Evolutionary conservation across 1,140 invertebrate genomes (phyloP).

Genomic region (Bombus polaris): DNA sequence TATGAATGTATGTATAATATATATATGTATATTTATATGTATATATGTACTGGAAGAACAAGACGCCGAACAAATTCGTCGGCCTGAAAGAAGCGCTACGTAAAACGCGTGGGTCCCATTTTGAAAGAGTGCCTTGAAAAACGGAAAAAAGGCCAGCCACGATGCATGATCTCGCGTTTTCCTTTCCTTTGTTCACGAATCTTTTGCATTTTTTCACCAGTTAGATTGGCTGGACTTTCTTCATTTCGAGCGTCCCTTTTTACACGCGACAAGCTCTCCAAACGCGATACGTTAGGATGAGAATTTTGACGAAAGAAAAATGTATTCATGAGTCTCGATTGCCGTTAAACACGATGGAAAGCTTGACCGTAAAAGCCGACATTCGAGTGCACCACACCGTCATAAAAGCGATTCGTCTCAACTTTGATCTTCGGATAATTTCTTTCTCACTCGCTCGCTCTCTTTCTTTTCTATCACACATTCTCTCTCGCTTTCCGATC

Average conservation of each 20-base stretch:
- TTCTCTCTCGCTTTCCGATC: slow-evolving; percentile 11
- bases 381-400: slow-evolving; percentile 42
- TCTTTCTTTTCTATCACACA: not conserved
- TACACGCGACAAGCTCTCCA: not conserved
- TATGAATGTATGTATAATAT: slow-evolving; percentile 58
- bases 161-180: not conserved
- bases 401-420: slow-evolving; percentile 37
- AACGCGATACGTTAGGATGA: not conserved
- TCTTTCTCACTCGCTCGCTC: not conserved
- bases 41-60: slow-evolving; percentile 72
- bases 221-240: slow-evolving; percentile 9
- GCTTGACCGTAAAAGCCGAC: slow-evolving; percentile 34
- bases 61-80: slow-evolving; percentile 63
- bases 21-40: slow-evolving; percentile 59
- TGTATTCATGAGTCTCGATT: not conserved
- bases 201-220: not conserved
- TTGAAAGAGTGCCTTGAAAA: slow-evolving; percentile 67
- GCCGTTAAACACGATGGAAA: not conserved
- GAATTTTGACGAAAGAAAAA: not conserved
- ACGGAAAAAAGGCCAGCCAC: slow-evolving; percentile 45
- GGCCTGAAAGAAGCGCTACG: slow-evolving; percentile 67
- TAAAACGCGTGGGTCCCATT: slow-evolving; percentile 74
- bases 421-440: slow-evolving; percentile 23
- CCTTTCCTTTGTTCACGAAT: not conserved
- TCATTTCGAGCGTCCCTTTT: not conserved